Base-by-base conservation (phyloP, 1,140 invertebrate genomes). In the Fopius arisanus region DNA sequence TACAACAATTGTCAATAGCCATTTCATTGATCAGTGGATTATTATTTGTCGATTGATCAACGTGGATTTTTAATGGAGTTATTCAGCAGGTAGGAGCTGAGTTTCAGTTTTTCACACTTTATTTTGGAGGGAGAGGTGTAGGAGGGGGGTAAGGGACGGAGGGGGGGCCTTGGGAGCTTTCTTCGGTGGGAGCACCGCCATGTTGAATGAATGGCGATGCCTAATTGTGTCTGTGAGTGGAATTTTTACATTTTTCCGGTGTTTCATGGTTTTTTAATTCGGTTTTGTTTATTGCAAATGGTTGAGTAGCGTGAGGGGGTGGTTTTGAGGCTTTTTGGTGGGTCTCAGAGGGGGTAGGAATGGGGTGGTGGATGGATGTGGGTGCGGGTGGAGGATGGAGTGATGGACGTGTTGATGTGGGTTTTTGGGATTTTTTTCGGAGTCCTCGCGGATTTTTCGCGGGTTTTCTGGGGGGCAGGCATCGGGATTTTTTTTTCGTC, bases 171-270 rank as follows among this genome's bases (percentile, higher is more conserved):
- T 81, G 81, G 78, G 84, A 84, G 86, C 87, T 88, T 88, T 88
- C 86, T 86, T 87, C 86, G 81, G 78, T 81, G 85, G 81, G 80
- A 79, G 29, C 54, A 86, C 87, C 87, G 87, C 87, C 87, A 88
- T 88, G 86, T 88, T 88, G 87, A 85, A 83, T 80, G 74, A 82
- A 83, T 73, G 83, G 81, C 81, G 81, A 82, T 80, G 80, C 79
- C 77, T 81, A 84, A 70, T 43, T 54, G 26, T 72, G 16, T 71
- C 12, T 71, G 9, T 62, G 3, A 21, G 21, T 62, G 7, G 26
- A 28, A 28, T 26, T 62, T n/a, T 62, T 28, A 28, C 26, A 21
- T 62, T 62, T 62, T n/a, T n/a, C n/a, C n/a, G n/a, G n/a, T n/a
- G n/a, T n/a, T n/a, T n/a, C n/a, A n/a, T n/a, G n/a, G n/a, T n/a